These are phyloP conservation scores for Argyrosomus japonicus DNA, from an alignment of 2,113 vertebrate genomes.

Conservation along the genomic window DNA sequence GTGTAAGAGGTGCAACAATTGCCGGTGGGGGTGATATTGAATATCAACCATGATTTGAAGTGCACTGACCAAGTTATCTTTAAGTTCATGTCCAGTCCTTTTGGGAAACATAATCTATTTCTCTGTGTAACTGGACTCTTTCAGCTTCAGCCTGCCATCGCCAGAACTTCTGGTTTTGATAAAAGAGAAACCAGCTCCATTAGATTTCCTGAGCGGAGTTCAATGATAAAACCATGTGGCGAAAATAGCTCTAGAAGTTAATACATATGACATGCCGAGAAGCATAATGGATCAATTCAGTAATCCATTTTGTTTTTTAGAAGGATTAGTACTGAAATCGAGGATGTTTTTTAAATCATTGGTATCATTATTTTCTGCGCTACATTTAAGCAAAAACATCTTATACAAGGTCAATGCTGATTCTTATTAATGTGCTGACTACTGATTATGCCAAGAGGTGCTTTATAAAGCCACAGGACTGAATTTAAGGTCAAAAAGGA, in stretches of 20 bases:
- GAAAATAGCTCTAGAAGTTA: slow-evolving; percentile 51
- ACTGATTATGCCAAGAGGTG: slow-evolving; percentile 58
- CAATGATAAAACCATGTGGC: slow-evolving; percentile 70
- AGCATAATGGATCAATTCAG: slow-evolving; percentile 52
- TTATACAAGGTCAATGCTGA: slow-evolving; percentile 41
- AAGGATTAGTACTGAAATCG: slow-evolving; percentile 25
- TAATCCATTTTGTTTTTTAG: slow-evolving; percentile 39
- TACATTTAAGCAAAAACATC: slow-evolving; percentile 42
- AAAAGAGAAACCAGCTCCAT: slow-evolving; percentile 48
- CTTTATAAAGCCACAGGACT: slow-evolving; percentile 61
- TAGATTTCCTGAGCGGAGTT: slow-evolving; percentile 53
- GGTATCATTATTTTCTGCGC: slow-evolving; percentile 36
- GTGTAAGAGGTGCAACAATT: slow-evolving; percentile 64
- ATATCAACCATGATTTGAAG: slow-evolving; percentile 58
- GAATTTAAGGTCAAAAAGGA: slow-evolving; percentile 71
- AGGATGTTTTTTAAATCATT: slow-evolving; percentile 53
- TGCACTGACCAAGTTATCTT: slow-evolving; percentile 68
- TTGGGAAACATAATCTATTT: slow-evolving; percentile 53
- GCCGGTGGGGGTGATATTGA: slow-evolving; percentile 66
- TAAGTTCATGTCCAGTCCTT: slow-evolving; percentile 59
- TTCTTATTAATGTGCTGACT: slow-evolving; percentile 59
- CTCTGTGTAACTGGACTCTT: slow-evolving; percentile 60
- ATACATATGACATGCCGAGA: slow-evolving; percentile 52
- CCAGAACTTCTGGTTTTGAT: slow-evolving; percentile 74
- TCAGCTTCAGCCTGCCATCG: slow-evolving; percentile 35